Base-by-base conservation (phyloP, 1,140 invertebrate species). In the Pseudomyrmex cubaensis region DNA sequence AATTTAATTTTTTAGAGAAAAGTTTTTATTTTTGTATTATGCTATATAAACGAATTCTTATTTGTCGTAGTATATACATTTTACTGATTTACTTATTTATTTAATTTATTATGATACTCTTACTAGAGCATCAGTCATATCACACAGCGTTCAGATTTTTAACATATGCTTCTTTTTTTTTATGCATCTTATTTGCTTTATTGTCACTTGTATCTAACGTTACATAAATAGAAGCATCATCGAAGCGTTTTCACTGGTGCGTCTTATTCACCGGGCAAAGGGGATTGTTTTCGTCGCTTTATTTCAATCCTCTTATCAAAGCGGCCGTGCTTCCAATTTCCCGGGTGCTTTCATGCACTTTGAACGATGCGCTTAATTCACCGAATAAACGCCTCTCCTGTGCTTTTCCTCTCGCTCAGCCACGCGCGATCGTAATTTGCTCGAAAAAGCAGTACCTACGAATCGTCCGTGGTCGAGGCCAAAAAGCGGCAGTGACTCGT, bases 381-480 rank as follows among this genome's bases (percentile, higher is more conserved):
- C 77, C 73, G 85, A 87, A 87, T 83, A 87, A 87, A 83, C 73
- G 74, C 83, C 76, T 87, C 67, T 77, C 74, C 70, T 44, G 48
- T 84, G 50, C 56, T 84, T 57, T 67, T 84, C 61, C 62, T 66
- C 35, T 17, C 9, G 22, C 10, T 20, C 69, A 20, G 44, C 25
- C 56, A 35, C 52, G 67, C 57, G 73, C 64, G 62, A 67, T 20
- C 56, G 80, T 87, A 87, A 87, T 87, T 87, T 73, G 44, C 17
- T 3, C 20, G 73, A 52, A 57, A 74, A 78, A 77, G 46, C 63
- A 67, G 4, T 35, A 15, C n/a, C 59, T 57, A 54, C 72, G 72
- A 70, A 56, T 70, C 61, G 50, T 22, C 44, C 12, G 12, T 61
- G 12, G 35, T 54, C n/a, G 66, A 44, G 85, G 50, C 20, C 67